Conservation (phyloP, 1,140 invertebrate species). For the Lanistes nyassanus region DNA sequence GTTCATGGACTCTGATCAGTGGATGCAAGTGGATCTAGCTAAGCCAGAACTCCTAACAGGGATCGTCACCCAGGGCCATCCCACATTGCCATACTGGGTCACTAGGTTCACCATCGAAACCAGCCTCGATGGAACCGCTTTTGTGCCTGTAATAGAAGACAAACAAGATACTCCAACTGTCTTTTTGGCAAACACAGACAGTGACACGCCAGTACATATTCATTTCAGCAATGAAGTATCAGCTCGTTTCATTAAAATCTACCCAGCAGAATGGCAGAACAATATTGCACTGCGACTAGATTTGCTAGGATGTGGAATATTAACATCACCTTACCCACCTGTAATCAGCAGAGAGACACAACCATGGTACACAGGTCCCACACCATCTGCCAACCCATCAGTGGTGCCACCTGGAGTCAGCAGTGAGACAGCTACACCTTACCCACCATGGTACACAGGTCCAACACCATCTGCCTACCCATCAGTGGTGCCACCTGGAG, state of each 20-base stretch:
- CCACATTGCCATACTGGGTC: slow-evolving; percentile 55
- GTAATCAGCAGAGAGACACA: neutral
- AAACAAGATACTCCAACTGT: slow-evolving; percentile 25
- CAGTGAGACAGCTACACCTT: neutral
- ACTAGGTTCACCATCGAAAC: slow-evolving; percentile 55
- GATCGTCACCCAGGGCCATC: slow-evolving; percentile 61
- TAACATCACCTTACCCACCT: slow-evolving; percentile 4
- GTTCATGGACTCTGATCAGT: slow-evolving; percentile 28
- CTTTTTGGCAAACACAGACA: slow-evolving; percentile 46
- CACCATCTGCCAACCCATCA: slow-evolving; percentile 6
- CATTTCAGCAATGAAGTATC: slow-evolving; percentile 39
- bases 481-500: neutral
- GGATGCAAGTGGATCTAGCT: slow-evolving; percentile 58
- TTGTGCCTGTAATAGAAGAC: slow-evolving; percentile 36
- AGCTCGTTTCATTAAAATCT: slow-evolving; percentile 46
- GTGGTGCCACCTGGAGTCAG: neutral
- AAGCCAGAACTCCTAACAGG: slow-evolving; percentile 59
- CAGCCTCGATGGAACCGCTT: slow-evolving; percentile 56
- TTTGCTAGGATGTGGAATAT: slow-evolving; percentile 18
- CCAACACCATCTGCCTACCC: slow-evolving; percentile 5
- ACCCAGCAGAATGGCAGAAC: slow-evolving; percentile 49
- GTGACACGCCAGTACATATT: slow-evolving; percentile 33
- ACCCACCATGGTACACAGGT: slow-evolving; percentile 22
- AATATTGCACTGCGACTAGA: slow-evolving; percentile 47
- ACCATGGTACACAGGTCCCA: slow-evolving; percentile 13